phyloP scores from a whole-genome alignment of 2,113 vertebrate species.

The Callipepla squamata region DNA sequence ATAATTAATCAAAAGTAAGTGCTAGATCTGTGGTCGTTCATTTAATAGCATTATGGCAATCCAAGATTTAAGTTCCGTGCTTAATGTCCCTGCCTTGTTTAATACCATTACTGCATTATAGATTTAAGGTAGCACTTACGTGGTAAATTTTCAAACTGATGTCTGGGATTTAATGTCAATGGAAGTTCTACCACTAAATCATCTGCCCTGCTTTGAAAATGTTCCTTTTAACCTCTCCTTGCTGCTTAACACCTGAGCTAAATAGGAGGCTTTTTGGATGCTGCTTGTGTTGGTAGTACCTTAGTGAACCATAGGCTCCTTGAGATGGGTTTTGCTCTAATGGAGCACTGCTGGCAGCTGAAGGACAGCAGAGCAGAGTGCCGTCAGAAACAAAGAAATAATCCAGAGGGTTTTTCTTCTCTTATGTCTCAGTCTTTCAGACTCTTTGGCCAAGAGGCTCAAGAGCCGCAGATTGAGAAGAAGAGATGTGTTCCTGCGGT shows the following conservation, averaged over 20 bases:
- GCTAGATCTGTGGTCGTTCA: neutral
- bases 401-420: neutral
- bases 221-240: neutral
- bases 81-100: conserved; percentile 3
- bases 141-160: conserved; percentile 38
- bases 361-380: neutral
- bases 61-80: conserved; percentile 25
- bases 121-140: conserved; percentile 27
- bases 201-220: neutral
- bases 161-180: neutral
- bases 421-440: neutral
- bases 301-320: neutral
- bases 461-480: neutral
- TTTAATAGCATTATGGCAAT: conserved; percentile 41
- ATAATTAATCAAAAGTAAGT: conserved; percentile 49
- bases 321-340: neutral
- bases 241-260: neutral
- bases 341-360: neutral
- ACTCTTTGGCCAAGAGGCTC: neutral
- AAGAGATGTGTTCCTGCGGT: neutral
- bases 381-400: neutral
- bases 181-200: neutral
- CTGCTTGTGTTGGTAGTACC: fast-evolving
- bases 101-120: conserved; percentile 31
- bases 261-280: neutral